Conservation (phyloP, 2,113 vertebrate species). For the Mungos mungo region DNA sequence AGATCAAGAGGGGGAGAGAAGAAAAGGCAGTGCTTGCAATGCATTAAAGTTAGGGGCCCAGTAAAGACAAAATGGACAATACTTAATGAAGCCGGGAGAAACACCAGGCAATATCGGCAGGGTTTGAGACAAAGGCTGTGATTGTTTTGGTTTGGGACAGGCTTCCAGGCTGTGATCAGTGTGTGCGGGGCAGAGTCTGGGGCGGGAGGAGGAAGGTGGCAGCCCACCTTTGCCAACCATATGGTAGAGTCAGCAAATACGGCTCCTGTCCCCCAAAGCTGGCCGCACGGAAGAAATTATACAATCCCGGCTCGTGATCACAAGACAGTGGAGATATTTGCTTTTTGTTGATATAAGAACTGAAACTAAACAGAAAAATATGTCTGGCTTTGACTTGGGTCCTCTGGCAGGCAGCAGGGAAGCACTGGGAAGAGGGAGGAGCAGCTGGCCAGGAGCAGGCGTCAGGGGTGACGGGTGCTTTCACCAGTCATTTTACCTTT, state of each 20-base stretch:
- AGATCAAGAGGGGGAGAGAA: neutral
- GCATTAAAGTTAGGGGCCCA: neutral
- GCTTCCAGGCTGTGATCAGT: neutral
- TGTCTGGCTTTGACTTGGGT: slow-evolving; percentile 59
- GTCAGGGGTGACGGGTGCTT: slow-evolving; percentile 32
- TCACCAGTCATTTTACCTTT: neutral
- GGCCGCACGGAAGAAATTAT: neutral
- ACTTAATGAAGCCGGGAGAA: neutral
- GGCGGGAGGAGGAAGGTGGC: neutral
- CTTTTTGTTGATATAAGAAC: slow-evolving; percentile 60
- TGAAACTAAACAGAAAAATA: slow-evolving; percentile 71
- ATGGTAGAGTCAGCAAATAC: neutral
- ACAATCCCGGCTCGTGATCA: neutral
- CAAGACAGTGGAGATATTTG: slow-evolving; percentile 55
- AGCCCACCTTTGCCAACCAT: neutral
- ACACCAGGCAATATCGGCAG: neutral
- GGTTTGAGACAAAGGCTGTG: neutral
- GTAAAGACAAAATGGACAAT: neutral
- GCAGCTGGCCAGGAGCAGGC: neutral
- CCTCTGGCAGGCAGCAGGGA: slow-evolving; percentile 32
- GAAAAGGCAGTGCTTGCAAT: neutral
- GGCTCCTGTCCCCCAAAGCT: neutral
- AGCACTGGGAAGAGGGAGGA: neutral
- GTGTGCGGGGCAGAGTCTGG: neutral
- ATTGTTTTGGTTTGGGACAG: neutral